Base-by-base conservation (phyloP, 2,888 invertebrate genomes). In the Perdita meconis region DNA sequence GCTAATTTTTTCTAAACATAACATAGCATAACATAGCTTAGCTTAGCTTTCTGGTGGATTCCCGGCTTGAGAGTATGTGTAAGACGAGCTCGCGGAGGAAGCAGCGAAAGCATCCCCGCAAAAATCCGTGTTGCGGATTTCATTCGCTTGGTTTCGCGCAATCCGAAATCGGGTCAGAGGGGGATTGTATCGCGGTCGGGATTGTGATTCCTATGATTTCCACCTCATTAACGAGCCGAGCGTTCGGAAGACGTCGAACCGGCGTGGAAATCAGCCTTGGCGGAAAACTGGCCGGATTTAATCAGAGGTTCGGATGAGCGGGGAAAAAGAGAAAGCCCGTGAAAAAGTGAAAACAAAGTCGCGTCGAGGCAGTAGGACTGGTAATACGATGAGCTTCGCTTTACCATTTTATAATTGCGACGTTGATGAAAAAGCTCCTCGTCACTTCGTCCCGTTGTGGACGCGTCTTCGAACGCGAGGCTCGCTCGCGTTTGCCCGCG, bases 371-470 rank as follows among this genome's bases (percentile, higher is more conserved):
- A 50, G 61, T 51, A 61, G 61, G 66, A 59, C 53, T 56, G 22
- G 69, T 75, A 83, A 74, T 66, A 69, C 42, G 80, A 67, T 69
- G 74, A 74, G 77, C 64, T 63, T n/a, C 36, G 73, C 72, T 57
- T 71, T 78, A 65, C 75, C 78, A 76, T 78, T 83, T 84, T 84
- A 84, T 83, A 83, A 84, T 84, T 84, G 81, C 67, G 70, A 83
- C 13, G 67, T 51, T 55, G 67, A 80, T 66, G 77, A 68, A 72
- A 81, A 81, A 81, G 70, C 59, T 65, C 51, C 70, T 47, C 69
- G 80, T 74, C 66, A 69, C 73, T 80, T 78, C 78, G 53, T 63
- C n/a, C 19, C 30, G 59, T 34, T 59, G 61, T 40, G 61, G 36
- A 44, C 30, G 59, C 38, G 60, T 38, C 77, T 78, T 66, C 71